Percentiles rank a stretch among this genome's conserved stretches.
phyloP scores from a whole-genome alignment of 2,113 vertebrate genomes.

The Chauna torquata region DNA sequence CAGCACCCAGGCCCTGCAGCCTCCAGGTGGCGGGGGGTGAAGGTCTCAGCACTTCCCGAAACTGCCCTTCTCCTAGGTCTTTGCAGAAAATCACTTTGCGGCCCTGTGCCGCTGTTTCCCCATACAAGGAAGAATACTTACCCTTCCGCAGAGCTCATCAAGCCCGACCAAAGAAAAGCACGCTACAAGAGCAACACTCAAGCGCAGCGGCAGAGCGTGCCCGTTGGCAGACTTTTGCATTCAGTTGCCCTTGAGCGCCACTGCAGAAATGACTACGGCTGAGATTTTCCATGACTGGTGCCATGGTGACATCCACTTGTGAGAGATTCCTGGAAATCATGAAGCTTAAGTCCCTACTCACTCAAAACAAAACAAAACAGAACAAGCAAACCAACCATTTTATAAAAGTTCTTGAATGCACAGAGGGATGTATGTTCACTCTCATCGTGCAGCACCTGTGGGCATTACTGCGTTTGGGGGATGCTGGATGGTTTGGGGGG shows the following conservation, averaged over 20 bases:
- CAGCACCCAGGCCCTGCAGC: background rate
- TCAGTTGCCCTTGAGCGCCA: background rate
- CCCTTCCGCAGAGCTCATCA: background rate
- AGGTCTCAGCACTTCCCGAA: background rate
- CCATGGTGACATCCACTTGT: background rate
- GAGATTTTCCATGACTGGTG: background rate
- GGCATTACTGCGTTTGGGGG: background rate
- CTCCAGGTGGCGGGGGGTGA: too few species aligned
- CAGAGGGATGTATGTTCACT: background rate
- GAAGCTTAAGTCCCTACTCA: background rate
- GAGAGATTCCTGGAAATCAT: background rate
- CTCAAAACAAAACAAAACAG: background rate
- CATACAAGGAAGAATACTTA: background rate
- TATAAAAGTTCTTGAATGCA: background rate
- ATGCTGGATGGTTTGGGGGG: background rate
- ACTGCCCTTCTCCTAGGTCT: background rate
- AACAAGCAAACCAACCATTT: background rate
- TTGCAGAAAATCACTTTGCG: background rate
- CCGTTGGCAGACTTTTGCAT: background rate
- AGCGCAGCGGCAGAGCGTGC: fast-evolving
- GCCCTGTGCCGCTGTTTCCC: background rate
- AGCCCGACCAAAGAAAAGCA: background rate
- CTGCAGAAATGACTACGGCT: background rate
- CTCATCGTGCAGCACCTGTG: background rate
- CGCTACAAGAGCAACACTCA: background rate